Evolutionary conservation across 1,140 invertebrate genomes (phyloP).

Genomic region (Pseudomyrmex pallidus): DNA sequence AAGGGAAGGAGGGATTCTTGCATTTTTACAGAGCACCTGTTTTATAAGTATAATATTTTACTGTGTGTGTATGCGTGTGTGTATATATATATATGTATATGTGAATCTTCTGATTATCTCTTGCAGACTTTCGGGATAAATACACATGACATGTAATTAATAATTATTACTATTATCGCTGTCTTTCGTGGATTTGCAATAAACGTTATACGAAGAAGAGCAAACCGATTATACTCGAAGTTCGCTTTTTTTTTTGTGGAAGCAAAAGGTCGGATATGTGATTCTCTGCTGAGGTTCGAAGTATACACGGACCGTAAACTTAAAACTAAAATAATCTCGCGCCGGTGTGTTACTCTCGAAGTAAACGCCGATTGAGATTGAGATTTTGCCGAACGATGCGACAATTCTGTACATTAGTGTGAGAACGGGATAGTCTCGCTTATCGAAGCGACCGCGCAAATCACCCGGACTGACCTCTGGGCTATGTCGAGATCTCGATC

Average conservation of each 20-base stretch:
- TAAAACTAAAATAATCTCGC: conserved; percentile 4
- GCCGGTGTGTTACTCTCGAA: background rate
- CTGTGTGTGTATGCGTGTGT: no score
- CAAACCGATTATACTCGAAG: conserved; percentile 43
- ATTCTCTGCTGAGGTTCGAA: conserved; percentile 11
- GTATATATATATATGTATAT: no score
- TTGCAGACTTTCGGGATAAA: background rate
- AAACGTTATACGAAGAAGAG: background rate
- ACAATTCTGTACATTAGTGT: conserved; percentile 23
- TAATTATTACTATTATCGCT: conserved; percentile 26
- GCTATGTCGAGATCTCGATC: conserved; percentile 83
- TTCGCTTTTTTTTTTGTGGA: background rate
- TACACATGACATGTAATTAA: conserved; percentile 18
- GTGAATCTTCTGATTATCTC: background rate
- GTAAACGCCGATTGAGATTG: conserved; percentile 28
- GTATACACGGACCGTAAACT: background rate
- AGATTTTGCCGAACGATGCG: conserved; percentile 42
- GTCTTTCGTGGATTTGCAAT: conserved; percentile 38
- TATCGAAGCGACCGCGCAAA: conserved; percentile 7
- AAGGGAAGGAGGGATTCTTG: background rate
- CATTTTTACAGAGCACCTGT: conserved; percentile 38
- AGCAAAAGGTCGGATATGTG: background rate
- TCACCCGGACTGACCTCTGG: conserved; percentile 45
- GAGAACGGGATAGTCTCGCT: background rate
- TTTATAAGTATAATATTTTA: conserved; percentile 44